Percentiles rank a stretch among this genome's conserved stretches.
Evolutionary conservation across 2,113 vertebrate species (phyloP).

Genomic region (Poeciliopsis retropinna): DNA sequence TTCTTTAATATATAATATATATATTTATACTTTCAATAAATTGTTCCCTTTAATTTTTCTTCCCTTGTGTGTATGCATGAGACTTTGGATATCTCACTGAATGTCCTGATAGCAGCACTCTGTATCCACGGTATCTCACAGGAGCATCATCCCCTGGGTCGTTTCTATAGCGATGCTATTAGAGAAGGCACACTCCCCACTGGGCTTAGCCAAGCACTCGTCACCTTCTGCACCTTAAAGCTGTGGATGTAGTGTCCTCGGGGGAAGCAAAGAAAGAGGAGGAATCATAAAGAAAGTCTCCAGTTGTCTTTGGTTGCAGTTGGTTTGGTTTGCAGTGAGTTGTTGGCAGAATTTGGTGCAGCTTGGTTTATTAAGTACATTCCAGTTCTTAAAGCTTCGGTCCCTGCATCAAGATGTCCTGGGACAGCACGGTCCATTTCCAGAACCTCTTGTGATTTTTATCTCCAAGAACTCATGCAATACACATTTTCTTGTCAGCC

Average conservation of each 20-base stretch:
- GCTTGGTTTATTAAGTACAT: constrained; percentile 76
- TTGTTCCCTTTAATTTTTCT: constrained; percentile 81
- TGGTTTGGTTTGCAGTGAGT: constrained; percentile 58
- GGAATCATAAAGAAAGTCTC: constrained; percentile 65
- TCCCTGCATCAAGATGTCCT: constrained; percentile 70
- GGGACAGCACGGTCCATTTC: constrained; percentile 61
- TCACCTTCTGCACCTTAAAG: constrained; percentile 61
- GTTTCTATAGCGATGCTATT: constrained; percentile 77
- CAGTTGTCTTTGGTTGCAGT: constrained; percentile 79
- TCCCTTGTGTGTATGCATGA: constrained; percentile 73
- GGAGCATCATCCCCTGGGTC: constrained; percentile 78
- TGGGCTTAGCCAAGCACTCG: constrained; percentile 39
- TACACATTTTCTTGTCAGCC: constrained; percentile 24
- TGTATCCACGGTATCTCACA: constrained; percentile 76
- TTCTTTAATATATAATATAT: constrained; percentile 78
- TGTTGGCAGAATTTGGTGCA: constrained; percentile 75
- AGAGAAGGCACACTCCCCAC: constrained; percentile 68
- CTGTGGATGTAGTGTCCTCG: constrained; percentile 52
- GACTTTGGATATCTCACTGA: constrained; percentile 81
- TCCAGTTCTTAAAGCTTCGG: constrained; percentile 78
- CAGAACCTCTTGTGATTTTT: constrained; percentile 66
- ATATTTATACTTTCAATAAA: constrained; percentile 78
- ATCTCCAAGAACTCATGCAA: constrained; percentile 63
- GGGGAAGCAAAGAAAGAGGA: constrained; percentile 26
- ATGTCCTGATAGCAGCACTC: constrained; percentile 83